phyloP scores from a whole-genome alignment of 1,140 invertebrate species.

The Gryon sp. region DNA sequence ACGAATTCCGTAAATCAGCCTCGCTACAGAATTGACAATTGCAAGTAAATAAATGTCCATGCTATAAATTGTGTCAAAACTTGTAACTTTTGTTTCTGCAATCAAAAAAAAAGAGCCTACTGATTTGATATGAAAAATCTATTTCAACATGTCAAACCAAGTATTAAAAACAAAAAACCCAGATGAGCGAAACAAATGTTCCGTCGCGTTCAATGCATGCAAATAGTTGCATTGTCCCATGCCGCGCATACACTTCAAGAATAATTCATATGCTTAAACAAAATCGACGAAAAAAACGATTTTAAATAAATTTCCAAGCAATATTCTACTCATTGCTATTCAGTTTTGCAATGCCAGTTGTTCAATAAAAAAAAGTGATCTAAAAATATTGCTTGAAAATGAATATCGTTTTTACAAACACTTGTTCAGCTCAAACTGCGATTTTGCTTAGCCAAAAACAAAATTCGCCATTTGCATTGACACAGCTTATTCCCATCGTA shows the following conservation, averaged over 20 bases:
- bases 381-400: too few species aligned
- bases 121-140: background rate
- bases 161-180: constrained; percentile 8
- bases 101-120: constrained; percentile 19
- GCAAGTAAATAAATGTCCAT: constrained; percentile 13
- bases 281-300: background rate
- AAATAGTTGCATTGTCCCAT: constrained; percentile 22
- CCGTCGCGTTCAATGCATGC: constrained; percentile 12
- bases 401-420: too few species aligned
- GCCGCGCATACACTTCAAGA: background rate
- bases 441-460: too few species aligned
- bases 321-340: constrained; percentile 18
- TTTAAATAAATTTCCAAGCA: constrained; percentile 9
- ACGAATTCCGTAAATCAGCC: constrained; percentile 14
- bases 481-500: too few species aligned
- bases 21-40: constrained; percentile 22
- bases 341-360: background rate
- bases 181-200: constrained; percentile 23
- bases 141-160: constrained; percentile 41
- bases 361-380: constrained; percentile 5
- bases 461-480: too few species aligned
- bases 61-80: constrained; percentile 35
- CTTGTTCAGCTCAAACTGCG: too few species aligned
- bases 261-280: constrained; percentile 21
- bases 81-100: constrained; percentile 14